Percentiles rank a stretch among this genome's conserved stretches.
Conservation (phyloP, 1,140 invertebrate species). For the Rhynchophorus ferrugineus region DNA sequence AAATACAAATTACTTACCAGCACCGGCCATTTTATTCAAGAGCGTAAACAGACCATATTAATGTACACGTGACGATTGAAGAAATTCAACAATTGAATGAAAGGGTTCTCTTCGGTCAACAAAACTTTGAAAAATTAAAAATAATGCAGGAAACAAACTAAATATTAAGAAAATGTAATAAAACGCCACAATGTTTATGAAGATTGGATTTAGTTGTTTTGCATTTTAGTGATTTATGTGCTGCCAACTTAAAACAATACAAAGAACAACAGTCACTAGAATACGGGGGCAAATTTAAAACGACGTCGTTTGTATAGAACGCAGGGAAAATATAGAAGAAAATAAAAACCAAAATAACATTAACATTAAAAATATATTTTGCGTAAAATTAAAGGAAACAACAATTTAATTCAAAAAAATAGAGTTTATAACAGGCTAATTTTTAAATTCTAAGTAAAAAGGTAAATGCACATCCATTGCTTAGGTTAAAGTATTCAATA, state of each 20-base stretch:
- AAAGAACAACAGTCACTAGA: not conserved
- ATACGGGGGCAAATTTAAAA: conserved; percentile 8
- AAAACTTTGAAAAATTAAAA: not conserved
- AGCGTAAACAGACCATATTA: conserved; percentile 36
- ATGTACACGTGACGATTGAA: conserved; percentile 31
- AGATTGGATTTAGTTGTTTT: conserved; percentile 9
- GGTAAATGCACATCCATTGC: conserved; percentile 1
- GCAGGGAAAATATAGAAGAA: no score
- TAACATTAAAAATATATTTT: conserved; percentile 31
- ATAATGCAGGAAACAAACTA: not conserved
- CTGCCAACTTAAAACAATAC: not conserved
- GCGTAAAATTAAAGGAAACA: conserved; percentile 18
- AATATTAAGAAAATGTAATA: conserved; percentile 3
- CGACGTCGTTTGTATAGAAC: not conserved
- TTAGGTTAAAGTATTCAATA: conserved; percentile 1
- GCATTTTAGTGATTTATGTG: conserved; percentile 6
- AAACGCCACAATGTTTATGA: conserved; percentile 12
- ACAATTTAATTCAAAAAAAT: conserved; percentile 15
- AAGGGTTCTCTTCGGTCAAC: no score
- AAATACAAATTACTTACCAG: conserved; percentile 34
- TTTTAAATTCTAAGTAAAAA: not conserved
- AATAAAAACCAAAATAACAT: conserved; percentile 11
- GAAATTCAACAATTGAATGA: not conserved
- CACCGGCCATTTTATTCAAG: conserved; percentile 39
- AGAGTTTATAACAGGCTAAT: conserved; percentile 3